Evolutionary conservation across 2,113 vertebrate species (phyloP).

Genomic region (Nanorana parkeri): DNA sequence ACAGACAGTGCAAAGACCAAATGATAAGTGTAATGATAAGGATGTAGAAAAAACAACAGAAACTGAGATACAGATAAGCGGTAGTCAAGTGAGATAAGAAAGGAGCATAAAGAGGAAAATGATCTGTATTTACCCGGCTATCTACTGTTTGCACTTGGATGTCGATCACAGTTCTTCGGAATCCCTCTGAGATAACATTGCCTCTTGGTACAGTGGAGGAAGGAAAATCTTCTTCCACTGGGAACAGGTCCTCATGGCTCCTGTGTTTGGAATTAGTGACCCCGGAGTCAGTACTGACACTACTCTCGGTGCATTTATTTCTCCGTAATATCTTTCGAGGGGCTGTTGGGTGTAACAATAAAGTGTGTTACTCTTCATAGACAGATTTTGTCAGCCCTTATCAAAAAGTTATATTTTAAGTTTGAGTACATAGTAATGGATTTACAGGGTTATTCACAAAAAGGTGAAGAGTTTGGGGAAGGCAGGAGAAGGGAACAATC

Average conservation of each 20-base stretch:
- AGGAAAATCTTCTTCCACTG: neutral
- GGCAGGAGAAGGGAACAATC: too few relatives aligned
- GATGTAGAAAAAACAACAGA: too few relatives aligned
- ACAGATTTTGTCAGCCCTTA: too few relatives aligned
- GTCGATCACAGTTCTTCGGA: neutral
- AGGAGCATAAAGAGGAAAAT: too few relatives aligned
- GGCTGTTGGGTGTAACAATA: neutral
- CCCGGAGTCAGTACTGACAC: constrained; percentile 11
- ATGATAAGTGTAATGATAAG: too few relatives aligned
- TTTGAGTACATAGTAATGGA: too few relatives aligned
- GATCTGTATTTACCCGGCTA: neutral
- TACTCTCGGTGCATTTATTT: constrained; percentile 15
- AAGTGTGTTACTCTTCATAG: neutral
- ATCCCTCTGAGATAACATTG: neutral
- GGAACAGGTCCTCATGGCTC: neutral
- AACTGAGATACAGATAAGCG: too few relatives aligned
- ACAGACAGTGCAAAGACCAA: too few relatives aligned
- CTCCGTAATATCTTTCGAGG: neutral
- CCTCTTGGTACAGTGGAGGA: neutral
- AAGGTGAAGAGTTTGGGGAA: too few relatives aligned
- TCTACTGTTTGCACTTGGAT: neutral
- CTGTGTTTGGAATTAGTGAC: neutral
- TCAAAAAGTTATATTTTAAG: too few relatives aligned
- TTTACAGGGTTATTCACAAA: too few relatives aligned
- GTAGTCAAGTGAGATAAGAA: too few relatives aligned